A percentile compares a stretch with the other conserved stretches of the same genome.
Evolutionary conservation across 2,888 invertebrate species (phyloP).

Genomic region (Flabesymbios commensalis): DNA sequence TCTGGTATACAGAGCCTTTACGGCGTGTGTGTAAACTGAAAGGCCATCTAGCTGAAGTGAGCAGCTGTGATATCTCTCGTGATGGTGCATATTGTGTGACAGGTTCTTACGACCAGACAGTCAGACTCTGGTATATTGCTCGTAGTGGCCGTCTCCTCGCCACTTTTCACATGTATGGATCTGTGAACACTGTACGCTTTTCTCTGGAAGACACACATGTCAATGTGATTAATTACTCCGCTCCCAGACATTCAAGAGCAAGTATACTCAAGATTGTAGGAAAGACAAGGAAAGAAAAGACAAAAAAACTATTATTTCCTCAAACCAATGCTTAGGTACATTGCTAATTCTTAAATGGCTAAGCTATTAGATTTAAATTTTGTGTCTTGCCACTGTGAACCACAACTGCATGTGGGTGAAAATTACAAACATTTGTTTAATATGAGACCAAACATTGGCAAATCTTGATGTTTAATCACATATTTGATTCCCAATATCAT

Average conservation of each 20-base stretch:
- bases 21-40: conserved; percentile 5
- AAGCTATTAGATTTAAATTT: too few relatives aligned
- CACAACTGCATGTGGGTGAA: too few relatives aligned
- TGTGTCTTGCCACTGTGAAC: too few relatives aligned
- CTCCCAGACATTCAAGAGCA: conserved; percentile 18
- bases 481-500: too few relatives aligned
- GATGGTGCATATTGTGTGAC: conserved; percentile 21
- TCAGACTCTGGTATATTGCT: conserved; percentile 25
- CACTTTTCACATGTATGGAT: conserved; percentile 23
- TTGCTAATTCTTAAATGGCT: too few relatives aligned
- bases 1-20: conserved; percentile 17
- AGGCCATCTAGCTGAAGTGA: conserved; percentile 19
- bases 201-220: conserved; percentile 3
- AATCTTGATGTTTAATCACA: too few relatives aligned
- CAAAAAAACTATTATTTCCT: too few relatives aligned
- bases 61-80: conserved; percentile 2
- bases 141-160: conserved; percentile 13
- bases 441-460: too few relatives aligned
- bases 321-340: too few relatives aligned
- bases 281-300: too few relatives aligned
- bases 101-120: conserved; percentile 28
- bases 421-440: too few relatives aligned
- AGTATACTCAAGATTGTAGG: conserved; percentile 2
- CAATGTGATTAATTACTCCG: conserved; percentile 13
- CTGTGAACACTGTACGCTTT: conserved; percentile 13